A percentile compares a stretch with the other conserved stretches of the same genome.
These are phyloP conservation scores for Cheirogaleus major DNA, from an alignment of 2,797 vertebrate species.

Conservation along the genomic window DNA sequence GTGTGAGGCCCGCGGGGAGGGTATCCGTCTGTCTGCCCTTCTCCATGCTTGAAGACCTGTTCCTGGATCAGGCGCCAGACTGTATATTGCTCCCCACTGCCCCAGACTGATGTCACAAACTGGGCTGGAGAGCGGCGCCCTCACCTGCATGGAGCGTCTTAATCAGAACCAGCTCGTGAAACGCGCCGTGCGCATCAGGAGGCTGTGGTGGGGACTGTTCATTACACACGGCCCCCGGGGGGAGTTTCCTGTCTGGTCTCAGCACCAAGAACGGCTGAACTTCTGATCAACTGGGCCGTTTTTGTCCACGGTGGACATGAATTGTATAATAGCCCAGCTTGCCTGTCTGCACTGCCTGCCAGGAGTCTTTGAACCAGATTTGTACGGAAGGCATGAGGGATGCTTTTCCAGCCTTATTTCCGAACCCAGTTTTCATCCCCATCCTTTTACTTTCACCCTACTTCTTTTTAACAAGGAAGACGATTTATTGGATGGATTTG, in stretches of 20 bases:
- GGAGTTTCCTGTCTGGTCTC: background rate
- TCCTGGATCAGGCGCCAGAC: background rate
- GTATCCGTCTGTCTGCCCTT: fast-evolving
- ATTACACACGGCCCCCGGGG: background rate
- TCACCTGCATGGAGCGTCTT: background rate
- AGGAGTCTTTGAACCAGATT: background rate
- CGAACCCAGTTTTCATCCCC: background rate
- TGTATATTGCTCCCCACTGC: fast-evolving
- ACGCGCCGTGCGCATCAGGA: fast-evolving
- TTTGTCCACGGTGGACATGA: background rate
- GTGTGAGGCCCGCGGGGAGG: fast-evolving
- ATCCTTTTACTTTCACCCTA: background rate
- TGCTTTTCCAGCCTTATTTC: background rate
- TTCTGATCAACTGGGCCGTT: background rate
- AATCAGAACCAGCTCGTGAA: fast-evolving
- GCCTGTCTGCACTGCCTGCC: background rate
- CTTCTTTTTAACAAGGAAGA: background rate
- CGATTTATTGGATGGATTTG: background rate
- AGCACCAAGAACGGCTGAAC: background rate
- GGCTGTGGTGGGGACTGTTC: fast-evolving
- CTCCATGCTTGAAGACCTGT: background rate
- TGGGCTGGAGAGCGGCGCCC: fast-evolving
- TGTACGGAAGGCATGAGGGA: background rate
- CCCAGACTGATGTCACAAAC: too few relatives aligned
- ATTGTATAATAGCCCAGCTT: fast-evolving